Conservation (phyloP, 2,888 invertebrate species). For the Dolomedes plantarius region DNA sequence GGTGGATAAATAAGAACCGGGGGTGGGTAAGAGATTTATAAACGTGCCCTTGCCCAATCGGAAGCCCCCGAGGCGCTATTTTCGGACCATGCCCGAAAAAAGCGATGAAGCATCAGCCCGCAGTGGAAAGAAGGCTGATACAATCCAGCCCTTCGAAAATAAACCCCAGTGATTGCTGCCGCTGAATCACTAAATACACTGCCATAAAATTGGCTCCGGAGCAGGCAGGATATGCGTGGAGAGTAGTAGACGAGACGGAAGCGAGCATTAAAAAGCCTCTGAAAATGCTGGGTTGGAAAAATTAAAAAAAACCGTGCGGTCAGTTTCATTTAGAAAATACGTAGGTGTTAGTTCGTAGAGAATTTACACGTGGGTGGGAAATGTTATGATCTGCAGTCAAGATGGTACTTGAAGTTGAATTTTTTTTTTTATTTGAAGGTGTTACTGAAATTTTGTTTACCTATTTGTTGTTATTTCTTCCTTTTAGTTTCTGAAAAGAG, state of each 20-base stretch:
- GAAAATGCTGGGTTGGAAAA: too few species aligned
- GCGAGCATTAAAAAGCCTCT: neutral
- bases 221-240: neutral
- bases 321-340: too few species aligned
- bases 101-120: constrained; percentile 50
- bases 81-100: constrained; percentile 66
- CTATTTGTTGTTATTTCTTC: too few species aligned
- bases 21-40: constrained; percentile 63
- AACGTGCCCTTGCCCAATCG: constrained; percentile 66
- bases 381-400: too few species aligned
- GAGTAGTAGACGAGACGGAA: neutral
- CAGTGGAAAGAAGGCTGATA: constrained; percentile 42
- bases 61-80: constrained; percentile 49
- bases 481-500: too few species aligned
- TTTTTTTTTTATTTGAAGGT: too few species aligned
- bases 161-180: constrained; percentile 60
- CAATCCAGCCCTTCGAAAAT: constrained; percentile 64
- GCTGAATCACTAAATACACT: constrained; percentile 58
- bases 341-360: too few species aligned
- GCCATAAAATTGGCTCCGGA: constrained; percentile 52
- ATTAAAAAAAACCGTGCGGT: too few species aligned
- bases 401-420: too few species aligned
- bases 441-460: too few species aligned
- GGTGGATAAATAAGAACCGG: constrained; percentile 65
- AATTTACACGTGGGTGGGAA: too few species aligned